These are phyloP conservation scores for Ctenodactylus gundi DNA, from an alignment of 2,113 vertebrate species.

Conservation along the genomic window DNA sequence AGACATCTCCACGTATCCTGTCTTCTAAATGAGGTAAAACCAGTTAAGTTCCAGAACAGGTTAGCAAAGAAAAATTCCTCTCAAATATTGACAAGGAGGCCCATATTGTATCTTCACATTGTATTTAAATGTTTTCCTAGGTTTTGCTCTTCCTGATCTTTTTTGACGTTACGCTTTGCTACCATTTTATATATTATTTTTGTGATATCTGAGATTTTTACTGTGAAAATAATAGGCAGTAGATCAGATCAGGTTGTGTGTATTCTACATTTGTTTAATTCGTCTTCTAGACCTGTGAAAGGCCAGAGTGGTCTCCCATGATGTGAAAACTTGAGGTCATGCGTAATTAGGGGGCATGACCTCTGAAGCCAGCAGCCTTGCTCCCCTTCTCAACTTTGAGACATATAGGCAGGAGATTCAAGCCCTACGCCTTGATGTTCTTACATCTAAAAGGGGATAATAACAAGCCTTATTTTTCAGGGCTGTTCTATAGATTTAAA, in stretches of 20 bases:
- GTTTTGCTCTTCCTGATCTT: not conserved
- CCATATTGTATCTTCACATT: not conserved
- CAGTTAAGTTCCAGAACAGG: not conserved
- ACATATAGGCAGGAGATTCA: not conserved
- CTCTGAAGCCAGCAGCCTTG: not conserved
- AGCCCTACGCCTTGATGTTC: not conserved
- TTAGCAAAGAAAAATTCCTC: not conserved
- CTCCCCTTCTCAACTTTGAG: not conserved
- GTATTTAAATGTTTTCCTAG: not conserved
- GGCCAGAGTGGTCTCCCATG: not conserved
- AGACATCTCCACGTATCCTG: not conserved
- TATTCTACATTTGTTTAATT: not conserved
- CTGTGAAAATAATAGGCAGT: not conserved
- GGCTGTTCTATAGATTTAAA: not conserved
- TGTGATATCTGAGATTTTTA: not conserved
- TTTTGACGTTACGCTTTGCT: not conserved
- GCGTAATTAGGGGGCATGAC: not conserved
- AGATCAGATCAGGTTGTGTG: not conserved
- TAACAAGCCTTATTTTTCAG: not conserved
- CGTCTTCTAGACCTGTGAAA: not conserved
- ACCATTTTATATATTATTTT: not conserved
- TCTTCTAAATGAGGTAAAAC: not conserved
- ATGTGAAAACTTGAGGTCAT: not conserved
- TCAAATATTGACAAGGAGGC: not conserved
- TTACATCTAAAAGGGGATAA: not conserved